Evolutionary conservation across 2,888 invertebrate genomes (phyloP), one percentile per base, ranked within the genome.

Genomic region (Eupelmus urozonus): DNA sequence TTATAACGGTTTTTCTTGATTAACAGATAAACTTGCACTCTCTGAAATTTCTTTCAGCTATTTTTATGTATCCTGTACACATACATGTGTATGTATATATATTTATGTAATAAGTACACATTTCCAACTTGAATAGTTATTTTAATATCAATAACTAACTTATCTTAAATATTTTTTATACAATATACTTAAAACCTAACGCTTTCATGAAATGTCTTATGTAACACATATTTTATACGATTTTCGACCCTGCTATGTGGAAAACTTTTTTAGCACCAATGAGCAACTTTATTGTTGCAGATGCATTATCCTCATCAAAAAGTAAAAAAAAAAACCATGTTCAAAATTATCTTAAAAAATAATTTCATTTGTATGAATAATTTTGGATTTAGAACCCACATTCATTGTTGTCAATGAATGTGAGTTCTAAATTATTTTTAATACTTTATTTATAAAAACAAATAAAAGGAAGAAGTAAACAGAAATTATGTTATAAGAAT

Each of bases 1-100:
- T 82, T 82, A 81, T 79, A 82, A 82, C 76, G 65, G 49, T 77
- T 76, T 72, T 80, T 82, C 73, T 80, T 71, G 75, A 76, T 82
- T 78, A 83, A 82, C 81, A 80, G 74, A 81, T 81, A 82, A 69
- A 76, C 59, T 80, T 81, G 75, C 78, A 79, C 59, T 81, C 40
- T 63, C 23, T 60, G 40, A 49, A 74, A 63, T 72, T 62, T 49
- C 11, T 62, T 69, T 20, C 25, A 80, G 51, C 42, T 75, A 66
- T 74, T 59, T 59, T 1, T 62, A 53, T 55, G 51, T 53, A 60
- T 71, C 62, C 1, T 55, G 34, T 20, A 7, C 16, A 55, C 42
- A 55, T 29, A 45, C 59, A 29, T 27, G 1, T n/a, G 27, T 25
- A 25, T 51, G 45, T 34, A n/a, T 63, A 55, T 40, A n/a, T n/a